Base-by-base conservation (phyloP, 2,888 invertebrate species). In the Drosophila helvetica region DNA sequence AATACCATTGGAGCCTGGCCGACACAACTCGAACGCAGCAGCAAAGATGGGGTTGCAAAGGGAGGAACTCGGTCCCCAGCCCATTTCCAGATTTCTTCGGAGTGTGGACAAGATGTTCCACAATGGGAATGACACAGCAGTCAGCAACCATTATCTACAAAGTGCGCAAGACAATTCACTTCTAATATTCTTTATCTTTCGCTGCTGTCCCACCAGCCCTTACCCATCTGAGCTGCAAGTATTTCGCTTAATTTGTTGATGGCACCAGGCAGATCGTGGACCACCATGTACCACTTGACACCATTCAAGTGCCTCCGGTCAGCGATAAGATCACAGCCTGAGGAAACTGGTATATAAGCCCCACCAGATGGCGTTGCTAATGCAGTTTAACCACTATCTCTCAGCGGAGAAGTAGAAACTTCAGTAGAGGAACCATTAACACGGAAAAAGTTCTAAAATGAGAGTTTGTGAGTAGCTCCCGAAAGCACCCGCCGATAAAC, bases 1-100 rank as follows among this genome's bases (percentile, higher is more conserved):
- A 83, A 87, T 81, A 79, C 82, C 82, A 82, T 82, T 79, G 71
- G 73, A 64, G 66, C 59, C 61, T 46, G 52, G 52, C 54, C 56
- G 48, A 62, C 27, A 48, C 50, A 58, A 2, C 27, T 17, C 18
- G 10, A 7, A 25, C 22, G 55, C n/a, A 25, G 38, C 38, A 38
- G n/a, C 15, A 38, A 38, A 38, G 1, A 45, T 22, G n/a, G 9
- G n/a, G 17, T 12, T 45, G 15, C 15, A n/a, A 18, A n/a, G 17
- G 42, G 53, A 22, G 18, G 25, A 30, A 43, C 45, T 33, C 38
- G 38, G 7, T n/a, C 7, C n/a, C 6, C 7, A 38, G 7, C 15
- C n/a, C 15, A 6, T 38, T 38, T 38, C n/a, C 7, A 38, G 5
- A 38, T n/a, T n/a, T 38, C 2, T 38, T 38, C 15, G n/a, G 15